Evolutionary conservation across 2,888 invertebrate genomes (phyloP).

Genomic region (Nemoura dubitans): DNA sequence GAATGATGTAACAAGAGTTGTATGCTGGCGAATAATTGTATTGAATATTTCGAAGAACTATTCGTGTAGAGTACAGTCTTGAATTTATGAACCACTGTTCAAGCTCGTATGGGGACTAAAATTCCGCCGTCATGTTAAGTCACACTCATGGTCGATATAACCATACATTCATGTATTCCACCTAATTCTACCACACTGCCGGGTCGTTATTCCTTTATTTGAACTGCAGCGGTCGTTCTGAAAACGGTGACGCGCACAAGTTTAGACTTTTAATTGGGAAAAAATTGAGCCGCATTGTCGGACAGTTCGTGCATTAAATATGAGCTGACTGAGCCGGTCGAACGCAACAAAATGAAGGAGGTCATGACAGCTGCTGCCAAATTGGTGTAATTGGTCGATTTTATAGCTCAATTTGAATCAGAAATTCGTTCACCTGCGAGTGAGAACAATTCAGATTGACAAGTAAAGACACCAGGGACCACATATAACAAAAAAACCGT

Average conservation of each 20-base stretch:
- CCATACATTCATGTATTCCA: not conserved
- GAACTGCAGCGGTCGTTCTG: not conserved
- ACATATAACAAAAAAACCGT: too few relatives aligned
- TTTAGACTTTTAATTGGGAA: not conserved
- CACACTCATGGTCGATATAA: not conserved
- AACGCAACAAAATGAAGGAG: not conserved
- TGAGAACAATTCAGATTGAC: not conserved
- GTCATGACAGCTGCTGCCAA: not conserved
- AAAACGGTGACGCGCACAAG: not conserved
- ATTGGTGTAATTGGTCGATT: not conserved
- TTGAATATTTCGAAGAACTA: not conserved
- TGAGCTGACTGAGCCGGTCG: not conserved
- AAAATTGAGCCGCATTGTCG: not conserved
- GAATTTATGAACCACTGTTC: not conserved
- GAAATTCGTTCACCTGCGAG: not conserved
- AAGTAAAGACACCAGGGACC: not conserved
- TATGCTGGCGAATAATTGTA: not conserved
- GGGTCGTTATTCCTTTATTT: constrained; percentile 1
- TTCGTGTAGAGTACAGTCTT: not conserved
- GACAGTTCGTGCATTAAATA: not conserved
- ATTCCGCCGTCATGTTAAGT: not conserved
- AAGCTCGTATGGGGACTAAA: too few relatives aligned
- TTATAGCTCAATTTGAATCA: not conserved
- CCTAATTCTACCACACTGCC: not conserved
- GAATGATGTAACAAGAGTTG: not conserved